Base-by-base conservation (phyloP, 2,113 vertebrate species). In the Aythya baeri region DNA sequence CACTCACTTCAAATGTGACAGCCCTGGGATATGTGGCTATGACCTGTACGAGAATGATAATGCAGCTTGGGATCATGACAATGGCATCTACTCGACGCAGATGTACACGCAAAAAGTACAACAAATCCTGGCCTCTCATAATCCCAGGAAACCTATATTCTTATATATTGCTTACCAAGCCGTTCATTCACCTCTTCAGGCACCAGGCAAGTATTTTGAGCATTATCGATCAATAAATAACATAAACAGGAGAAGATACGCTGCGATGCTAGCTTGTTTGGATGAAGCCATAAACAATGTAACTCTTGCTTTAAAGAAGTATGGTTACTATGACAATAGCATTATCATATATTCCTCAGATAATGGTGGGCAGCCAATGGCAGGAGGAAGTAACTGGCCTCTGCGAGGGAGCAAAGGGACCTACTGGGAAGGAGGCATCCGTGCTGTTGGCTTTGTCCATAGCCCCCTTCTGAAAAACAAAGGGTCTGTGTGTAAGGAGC, bases 341-440 rank as follows among this genome's bases (percentile, higher is more conserved):
- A 96, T 99, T 36, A 97, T 99, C 89, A 98, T 99, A 73, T 99
- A 99, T 95, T 99, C 99, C 14, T 99, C 99, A 4, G 99, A 99
- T 88, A 99, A 99, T 1, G 99, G 99, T 1, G 99, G 99, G 32
- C 99, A 99, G 92, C 99, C 99, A 1, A 97, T 98, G 77, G 98
- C 98, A 0, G 99, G 99, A 67, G 99, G 99, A 68, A 99, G 99
- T 94, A 99, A 99, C 94, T 99, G 99, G 99, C 99, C 99, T 20
- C 98, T 99, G 22, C 98, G 99, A 94, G 99, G 99, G 6, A 99
- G 99, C 95, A 99, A 99, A 94, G 99, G 99, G 57, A 99, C 98
- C 5, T 99, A 99, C 23, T 99, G 99, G 99, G 99, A 99, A 88
- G 99, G 99, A 7, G 99, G 99, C 3, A 99, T 99, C 83, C 98